Evolutionary conservation across 2,113 vertebrate species (phyloP).

Genomic region (Alethe castanea): DNA sequence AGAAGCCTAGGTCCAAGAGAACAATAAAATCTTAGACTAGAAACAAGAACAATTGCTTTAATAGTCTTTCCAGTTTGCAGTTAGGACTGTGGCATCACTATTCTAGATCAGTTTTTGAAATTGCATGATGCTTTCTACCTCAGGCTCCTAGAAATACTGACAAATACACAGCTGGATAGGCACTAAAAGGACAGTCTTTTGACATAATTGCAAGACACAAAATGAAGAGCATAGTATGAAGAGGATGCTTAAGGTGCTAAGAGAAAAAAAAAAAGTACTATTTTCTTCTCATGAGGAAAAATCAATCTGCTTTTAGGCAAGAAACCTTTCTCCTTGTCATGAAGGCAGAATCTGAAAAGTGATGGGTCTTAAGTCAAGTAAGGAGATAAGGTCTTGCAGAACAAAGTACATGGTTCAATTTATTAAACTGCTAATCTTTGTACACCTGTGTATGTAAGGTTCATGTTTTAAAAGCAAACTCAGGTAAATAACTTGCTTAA

Average conservation of each 20-base stretch:
- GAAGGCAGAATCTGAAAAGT: background rate
- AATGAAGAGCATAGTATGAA: background rate
- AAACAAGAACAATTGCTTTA: background rate
- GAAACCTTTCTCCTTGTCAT: background rate
- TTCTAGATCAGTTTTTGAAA: background rate
- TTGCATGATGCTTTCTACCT: background rate
- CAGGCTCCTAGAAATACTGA: background rate
- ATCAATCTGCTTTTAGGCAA: background rate
- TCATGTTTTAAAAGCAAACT: background rate
- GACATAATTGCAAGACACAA: background rate
- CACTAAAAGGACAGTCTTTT: background rate
- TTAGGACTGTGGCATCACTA: background rate
- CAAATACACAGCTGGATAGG: background rate
- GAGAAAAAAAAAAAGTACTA: background rate
- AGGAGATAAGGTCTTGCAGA: background rate
- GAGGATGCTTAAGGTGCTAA: background rate
- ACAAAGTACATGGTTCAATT: background rate
- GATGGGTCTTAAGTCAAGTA: background rate
- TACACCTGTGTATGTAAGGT: background rate
- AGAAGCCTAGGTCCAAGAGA: background rate
- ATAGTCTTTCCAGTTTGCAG: background rate
- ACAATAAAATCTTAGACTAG: background rate
- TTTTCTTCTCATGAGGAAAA: background rate
- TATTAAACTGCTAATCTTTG: background rate
- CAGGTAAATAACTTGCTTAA: background rate